Conservation (phyloP, 1,140 invertebrate species). For the Drosophila willistoni region DNA sequence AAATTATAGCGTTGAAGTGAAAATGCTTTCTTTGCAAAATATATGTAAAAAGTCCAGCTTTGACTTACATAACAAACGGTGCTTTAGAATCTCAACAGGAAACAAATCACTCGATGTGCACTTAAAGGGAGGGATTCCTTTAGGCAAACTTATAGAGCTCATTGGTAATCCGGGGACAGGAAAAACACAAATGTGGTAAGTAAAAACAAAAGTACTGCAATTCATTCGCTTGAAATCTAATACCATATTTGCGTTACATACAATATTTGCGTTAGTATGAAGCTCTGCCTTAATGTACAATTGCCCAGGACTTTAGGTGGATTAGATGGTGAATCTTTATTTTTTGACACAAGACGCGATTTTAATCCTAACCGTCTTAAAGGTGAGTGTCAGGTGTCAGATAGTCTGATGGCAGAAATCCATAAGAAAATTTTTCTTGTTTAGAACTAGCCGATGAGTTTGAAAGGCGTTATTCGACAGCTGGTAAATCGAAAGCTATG, state of each 20-base stretch:
- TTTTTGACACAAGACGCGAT: conserved; percentile 46
- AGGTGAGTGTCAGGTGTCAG: conserved; percentile 34
- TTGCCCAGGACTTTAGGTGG: conserved; percentile 28
- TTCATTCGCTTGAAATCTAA: not conserved
- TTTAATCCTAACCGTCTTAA: conserved; percentile 49
- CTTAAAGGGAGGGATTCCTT: conserved; percentile 47
- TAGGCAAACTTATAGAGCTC: conserved; percentile 49
- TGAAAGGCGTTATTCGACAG: conserved; percentile 1
- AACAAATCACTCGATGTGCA: conserved; percentile 30
- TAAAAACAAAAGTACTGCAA: not conserved
- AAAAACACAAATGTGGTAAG: conserved; percentile 57
- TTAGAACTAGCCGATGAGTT: conserved; percentile 37
- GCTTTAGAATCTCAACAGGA: conserved; percentile 43
- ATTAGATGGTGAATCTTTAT: conserved; percentile 47
- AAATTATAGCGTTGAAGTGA: not conserved
- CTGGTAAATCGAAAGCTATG: not conserved
- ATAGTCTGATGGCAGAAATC: not conserved
- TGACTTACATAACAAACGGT: conserved; percentile 1
- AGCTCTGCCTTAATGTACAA: conserved; percentile 59
- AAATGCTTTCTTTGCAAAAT: not conserved
- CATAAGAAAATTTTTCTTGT: not conserved
- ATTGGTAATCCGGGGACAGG: conserved; percentile 53
- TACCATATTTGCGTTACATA: not conserved
- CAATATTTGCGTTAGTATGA: conserved; percentile 20
- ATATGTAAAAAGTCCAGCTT: conserved; percentile 38